A percentile compares a stretch with the other conserved stretches of the same genome.
Evolutionary conservation across 2,797 vertebrate species (phyloP).

Genomic region (Perdix hodgsoniae): DNA sequence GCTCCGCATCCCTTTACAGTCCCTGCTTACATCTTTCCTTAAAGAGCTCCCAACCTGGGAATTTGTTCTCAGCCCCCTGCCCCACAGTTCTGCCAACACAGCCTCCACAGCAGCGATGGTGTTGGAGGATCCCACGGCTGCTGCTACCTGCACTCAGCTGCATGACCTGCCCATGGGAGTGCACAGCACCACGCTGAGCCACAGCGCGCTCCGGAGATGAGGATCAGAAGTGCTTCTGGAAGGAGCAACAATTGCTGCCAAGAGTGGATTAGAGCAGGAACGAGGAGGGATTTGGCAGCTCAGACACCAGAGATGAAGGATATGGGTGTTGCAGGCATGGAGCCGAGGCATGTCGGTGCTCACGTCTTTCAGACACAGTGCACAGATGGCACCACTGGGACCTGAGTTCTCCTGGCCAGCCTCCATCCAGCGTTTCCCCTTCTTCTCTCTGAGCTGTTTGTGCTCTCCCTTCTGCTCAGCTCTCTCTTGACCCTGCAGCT

Average conservation of each 20-base stretch:
- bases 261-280: constrained; percentile 12
- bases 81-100: not conserved
- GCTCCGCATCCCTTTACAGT: not conserved
- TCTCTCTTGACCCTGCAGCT: not conserved
- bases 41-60: not conserved
- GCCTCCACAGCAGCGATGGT: not conserved
- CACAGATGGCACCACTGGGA: not conserved
- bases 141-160: not conserved
- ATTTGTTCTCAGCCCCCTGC: not conserved
- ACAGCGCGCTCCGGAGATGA: fast-evolving
- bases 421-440: not conserved
- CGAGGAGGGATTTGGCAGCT: constrained; percentile 1
- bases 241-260: not conserved
- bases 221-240: not conserved
- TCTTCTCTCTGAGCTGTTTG: not conserved
- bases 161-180: fast-evolving
- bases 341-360: not conserved
- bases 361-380: not conserved
- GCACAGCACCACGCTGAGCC: fast-evolving
- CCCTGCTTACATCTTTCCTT: not conserved
- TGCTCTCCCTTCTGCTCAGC: not conserved
- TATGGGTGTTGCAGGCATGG: not conserved
- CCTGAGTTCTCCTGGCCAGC: not conserved
- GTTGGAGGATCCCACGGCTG: not conserved
- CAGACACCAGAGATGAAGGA: not conserved